phyloP scores from a whole-genome alignment of 2,888 invertebrate species.

The Xanthorhoe spadicearia region DNA sequence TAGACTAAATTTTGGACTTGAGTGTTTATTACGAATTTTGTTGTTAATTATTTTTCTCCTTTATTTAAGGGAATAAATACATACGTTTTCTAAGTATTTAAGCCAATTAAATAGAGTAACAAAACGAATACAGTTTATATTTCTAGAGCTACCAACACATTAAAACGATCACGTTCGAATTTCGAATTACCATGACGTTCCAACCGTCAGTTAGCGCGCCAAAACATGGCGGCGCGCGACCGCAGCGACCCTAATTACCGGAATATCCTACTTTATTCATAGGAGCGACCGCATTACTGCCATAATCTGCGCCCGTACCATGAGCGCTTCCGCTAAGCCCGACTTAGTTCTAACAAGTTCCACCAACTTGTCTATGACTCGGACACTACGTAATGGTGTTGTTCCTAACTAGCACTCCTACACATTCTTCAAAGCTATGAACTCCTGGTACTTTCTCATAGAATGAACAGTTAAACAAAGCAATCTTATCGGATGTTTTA shows the following conservation, averaged over 20 bases:
- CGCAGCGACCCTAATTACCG: constrained; percentile 28
- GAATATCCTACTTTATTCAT: constrained; percentile 29
- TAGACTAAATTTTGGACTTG: no score
- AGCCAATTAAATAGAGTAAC: not conserved
- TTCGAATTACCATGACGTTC: constrained; percentile 18
- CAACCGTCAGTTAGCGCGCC: constrained; percentile 25
- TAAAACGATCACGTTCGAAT: constrained; percentile 22
- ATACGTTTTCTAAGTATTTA: no score
- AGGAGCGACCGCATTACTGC: constrained; percentile 21
- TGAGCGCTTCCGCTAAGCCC: not conserved
- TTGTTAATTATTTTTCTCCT: not conserved
- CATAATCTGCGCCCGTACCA: constrained; percentile 9
- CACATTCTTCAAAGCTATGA: not conserved
- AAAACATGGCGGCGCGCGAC: constrained; percentile 18
- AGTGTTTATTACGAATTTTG: no score
- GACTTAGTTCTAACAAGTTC: constrained; percentile 4
- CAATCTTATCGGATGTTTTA: not conserved
- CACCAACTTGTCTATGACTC: not conserved
- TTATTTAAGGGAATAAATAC: no score
- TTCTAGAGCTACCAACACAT: not conserved
- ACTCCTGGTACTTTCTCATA: not conserved
- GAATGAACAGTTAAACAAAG: not conserved
- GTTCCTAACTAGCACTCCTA: not conserved
- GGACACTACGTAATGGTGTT: not conserved
- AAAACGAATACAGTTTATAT: not conserved